These are phyloP conservation scores for Rhineura floridana DNA, from an alignment of 2,113 vertebrate species.

Conservation along the genomic window DNA sequence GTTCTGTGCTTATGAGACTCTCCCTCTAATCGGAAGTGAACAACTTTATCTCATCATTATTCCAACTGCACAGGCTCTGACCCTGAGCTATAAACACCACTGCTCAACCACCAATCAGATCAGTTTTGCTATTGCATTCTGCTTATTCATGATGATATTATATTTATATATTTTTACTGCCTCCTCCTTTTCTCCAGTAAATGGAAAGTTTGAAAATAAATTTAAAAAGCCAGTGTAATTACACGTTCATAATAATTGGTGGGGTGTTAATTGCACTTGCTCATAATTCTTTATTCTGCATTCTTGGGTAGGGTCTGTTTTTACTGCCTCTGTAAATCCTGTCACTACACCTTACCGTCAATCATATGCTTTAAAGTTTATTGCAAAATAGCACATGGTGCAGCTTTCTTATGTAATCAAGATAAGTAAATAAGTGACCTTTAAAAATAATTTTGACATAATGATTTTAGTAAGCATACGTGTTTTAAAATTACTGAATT, in stretches of 20 bases:
- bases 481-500: too few relatives aligned
- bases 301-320: conserved; percentile 47
- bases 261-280: conserved; percentile 50
- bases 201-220: background rate
- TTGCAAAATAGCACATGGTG: background rate
- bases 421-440: conserved; percentile 26
- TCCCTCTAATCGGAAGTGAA: too few relatives aligned
- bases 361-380: conserved; percentile 18
- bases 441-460: too few relatives aligned
- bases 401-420: background rate
- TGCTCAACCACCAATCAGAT: too few relatives aligned
- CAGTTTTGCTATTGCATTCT: background rate
- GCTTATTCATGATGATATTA: background rate
- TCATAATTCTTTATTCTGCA: conserved; percentile 36
- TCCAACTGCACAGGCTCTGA: too few relatives aligned
- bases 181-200: background rate
- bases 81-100: too few relatives aligned
- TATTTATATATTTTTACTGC: background rate
- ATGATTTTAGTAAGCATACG: too few relatives aligned
- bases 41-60: too few relatives aligned
- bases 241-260: conserved; percentile 28
- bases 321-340: conserved; percentile 61
- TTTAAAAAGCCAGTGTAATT: conserved; percentile 18
- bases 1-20: too few relatives aligned
- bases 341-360: conserved; percentile 33